Conservation (phyloP, 2,113 vertebrate species). For the Dasyornis broadbenti region DNA sequence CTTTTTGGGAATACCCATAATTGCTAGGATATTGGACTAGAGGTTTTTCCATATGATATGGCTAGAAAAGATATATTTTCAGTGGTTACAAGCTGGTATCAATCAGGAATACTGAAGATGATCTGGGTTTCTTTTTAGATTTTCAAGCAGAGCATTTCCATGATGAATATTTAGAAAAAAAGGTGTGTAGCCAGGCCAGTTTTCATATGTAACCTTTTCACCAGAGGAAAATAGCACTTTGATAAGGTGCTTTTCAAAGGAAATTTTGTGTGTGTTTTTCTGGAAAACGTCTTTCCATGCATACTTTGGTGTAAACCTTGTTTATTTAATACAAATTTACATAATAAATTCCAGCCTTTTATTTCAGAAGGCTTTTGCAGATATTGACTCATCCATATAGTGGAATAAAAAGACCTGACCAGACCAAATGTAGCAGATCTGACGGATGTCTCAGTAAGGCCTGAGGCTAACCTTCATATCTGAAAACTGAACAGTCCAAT, state of each 20-base stretch:
- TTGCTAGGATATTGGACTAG: background rate
- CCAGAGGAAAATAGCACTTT: background rate
- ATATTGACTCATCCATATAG: fast-evolving
- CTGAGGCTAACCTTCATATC: background rate
- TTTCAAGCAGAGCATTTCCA: background rate
- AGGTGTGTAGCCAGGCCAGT: background rate
- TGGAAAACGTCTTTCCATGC: background rate
- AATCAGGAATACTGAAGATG: background rate
- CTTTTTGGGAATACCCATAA: background rate
- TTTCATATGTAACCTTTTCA: background rate
- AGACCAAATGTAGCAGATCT: background rate
- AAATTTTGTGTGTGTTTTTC: background rate
- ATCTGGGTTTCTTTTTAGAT: background rate
- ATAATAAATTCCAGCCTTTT: background rate
- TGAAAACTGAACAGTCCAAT: background rate
- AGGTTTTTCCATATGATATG: background rate
- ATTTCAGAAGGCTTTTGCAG: background rate
- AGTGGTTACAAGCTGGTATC: background rate
- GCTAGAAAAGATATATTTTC: background rate
- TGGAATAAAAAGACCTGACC: background rate
- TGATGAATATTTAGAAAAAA: background rate
- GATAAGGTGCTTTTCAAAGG: background rate
- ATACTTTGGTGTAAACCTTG: background rate
- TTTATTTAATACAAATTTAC: background rate
- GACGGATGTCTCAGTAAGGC: background rate